Percentiles rank a stretch among this genome's conserved stretches.
These are phyloP conservation scores for Amphipoea lucens DNA, from an alignment of 2,888 invertebrate species.

Conservation along the genomic window DNA sequence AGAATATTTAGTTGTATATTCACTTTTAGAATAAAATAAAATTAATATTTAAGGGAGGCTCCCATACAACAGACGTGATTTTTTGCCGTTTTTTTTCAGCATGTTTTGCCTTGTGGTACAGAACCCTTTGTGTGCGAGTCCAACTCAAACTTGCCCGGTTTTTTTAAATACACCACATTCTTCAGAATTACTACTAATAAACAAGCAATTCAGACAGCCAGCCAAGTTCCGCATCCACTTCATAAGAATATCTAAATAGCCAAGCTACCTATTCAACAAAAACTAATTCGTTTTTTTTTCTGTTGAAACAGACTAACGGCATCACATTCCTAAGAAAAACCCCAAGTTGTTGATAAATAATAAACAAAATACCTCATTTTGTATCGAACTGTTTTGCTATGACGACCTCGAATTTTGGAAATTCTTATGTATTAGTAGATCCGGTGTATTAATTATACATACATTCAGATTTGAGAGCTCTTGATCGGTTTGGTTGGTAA, in stretches of 20 bases:
- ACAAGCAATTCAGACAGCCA: slow-evolving; percentile 7
- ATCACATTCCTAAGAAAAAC: slow-evolving; percentile 47
- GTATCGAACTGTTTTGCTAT: neutral
- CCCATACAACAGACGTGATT: too few relatives aligned
- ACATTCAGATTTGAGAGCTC: neutral
- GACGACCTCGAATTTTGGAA: slow-evolving; percentile 17
- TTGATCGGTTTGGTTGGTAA: neutral
- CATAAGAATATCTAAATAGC: slow-evolving; percentile 6
- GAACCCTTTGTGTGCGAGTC: too few relatives aligned
- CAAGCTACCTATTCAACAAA: neutral
- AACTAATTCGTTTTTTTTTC: slow-evolving; percentile 2
- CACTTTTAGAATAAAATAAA: too few relatives aligned
- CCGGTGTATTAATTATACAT: slow-evolving; percentile 17
- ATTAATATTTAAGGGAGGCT: too few relatives aligned
- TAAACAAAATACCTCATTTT: slow-evolving; percentile 21
- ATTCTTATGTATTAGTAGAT: slow-evolving; percentile 23
- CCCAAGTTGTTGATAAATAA: slow-evolving; percentile 26
- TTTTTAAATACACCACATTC: slow-evolving; percentile 11
- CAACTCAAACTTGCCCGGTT: neutral
- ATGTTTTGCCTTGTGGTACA: too few relatives aligned
- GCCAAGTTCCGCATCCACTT: slow-evolving; percentile 20
- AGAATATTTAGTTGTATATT: too few relatives aligned
- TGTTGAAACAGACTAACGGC: slow-evolving; percentile 39
- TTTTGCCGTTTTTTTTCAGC: too few relatives aligned
- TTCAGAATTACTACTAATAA: neutral